Base-by-base conservation (phyloP, 2,888 invertebrate species). In the Diplazon laetatorius region DNA sequence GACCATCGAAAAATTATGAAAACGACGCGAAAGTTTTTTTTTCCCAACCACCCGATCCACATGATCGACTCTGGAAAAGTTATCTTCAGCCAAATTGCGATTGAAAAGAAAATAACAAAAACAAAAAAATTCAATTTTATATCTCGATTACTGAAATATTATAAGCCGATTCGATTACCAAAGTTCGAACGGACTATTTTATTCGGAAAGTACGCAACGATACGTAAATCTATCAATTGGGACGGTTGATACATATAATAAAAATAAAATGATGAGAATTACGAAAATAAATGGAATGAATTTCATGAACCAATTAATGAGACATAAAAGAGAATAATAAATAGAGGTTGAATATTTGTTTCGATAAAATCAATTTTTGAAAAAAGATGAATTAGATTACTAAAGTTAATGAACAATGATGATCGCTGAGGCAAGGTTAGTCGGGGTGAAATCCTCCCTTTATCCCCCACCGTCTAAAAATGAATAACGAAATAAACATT, bases 21-120 rank as follows among this genome's bases (percentile, higher is more conserved):
- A 69, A 62, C 44, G 37, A 46, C 59, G n/a, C 62, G 20, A 62
- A 60, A 73, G 48, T 71, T 72, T n/a, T n/a, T n/a, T n/a, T n/a
- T n/a, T n/a, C n/a, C 10, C 25, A 30, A n/a, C 35, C 22, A 30
- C 18, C 22, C 6, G 55, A 55, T 12, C 30, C 16, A 18, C 37
- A 57, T 20, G 37, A n/a, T 10, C 12, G n/a, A 57, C 52, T 55
- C 30, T 55, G 25, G 30, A 55, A 30, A 30, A 55, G 16, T 30
- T 30, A n/a, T 55, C 25, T 35, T 55, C 37, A n/a, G n/a, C 42
- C n/a, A n/a, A 42, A 42, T 4, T n/a, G 55, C 48, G 57, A 22
- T n/a, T 12, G 30, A 46, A 44, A 69, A 14, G 18, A 62, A 30
- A 72, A 69, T 22, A 44, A 57, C 50, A n/a, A 77, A 73, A 73